Evolutionary conservation across 2,888 invertebrate species (phyloP), one percentile per base, ranked within the genome.

Genomic region (Sinhomidia bicolor): DNA sequence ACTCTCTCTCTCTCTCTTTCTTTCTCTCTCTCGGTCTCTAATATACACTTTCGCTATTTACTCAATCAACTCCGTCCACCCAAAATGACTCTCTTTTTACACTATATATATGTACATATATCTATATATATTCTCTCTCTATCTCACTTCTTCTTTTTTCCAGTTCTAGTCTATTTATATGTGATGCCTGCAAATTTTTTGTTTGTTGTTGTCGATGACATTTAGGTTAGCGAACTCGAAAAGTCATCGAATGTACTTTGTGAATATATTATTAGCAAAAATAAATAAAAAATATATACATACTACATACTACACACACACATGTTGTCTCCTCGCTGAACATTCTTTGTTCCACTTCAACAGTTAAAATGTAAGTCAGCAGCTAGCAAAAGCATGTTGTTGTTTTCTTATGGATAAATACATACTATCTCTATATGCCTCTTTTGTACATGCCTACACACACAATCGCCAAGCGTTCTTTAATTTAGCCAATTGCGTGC

Each of bases 181-280:
- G 51, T 36, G 71, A 71, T 74, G 71, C 74, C 57, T 83, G 29
- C n/a, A n/a, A n/a, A n/a, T 26, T 47, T 29, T 81, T 41, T 83
- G 54, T 83, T 83, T 65, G 51, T 83, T 83, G 57, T 83, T 83
- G 54, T 41, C 57, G 74, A 32, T 83, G 74, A 74, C 83, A 26
- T 83, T 83, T 83, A 71, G 83, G 83, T 83, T 83, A 83, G 83
- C 83, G 57, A 83, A 83, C 83, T 74, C 74, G 47, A 29, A 80
- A 57, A 79, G 80, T 80, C 80, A 80, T 80, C 12, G 54, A 80
- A 80, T 23, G 20, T 20, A 36, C 36, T 17, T n/a, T 47, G 26
- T 47, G 47, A 76, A 44, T 71, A 51, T 76, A 76, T 51, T 76
- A 76, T 76, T 6, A 76, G 47, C 23, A 76, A 23, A 26, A 76